phyloP scores from a whole-genome alignment of 2,888 invertebrate species.

The Cosmia pyralina region DNA sequence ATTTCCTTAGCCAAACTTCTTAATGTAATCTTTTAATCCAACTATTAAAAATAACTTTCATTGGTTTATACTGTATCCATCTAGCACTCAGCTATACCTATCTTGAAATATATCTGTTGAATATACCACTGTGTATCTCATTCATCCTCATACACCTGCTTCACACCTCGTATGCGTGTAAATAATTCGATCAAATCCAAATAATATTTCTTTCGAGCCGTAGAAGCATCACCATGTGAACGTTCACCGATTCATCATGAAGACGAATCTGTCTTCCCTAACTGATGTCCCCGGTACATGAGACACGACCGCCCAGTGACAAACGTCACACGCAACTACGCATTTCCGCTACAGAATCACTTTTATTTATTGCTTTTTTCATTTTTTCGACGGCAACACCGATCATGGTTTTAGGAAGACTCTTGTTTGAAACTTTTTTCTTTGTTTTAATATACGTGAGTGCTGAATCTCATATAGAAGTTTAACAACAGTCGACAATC shows the following conservation, averaged over 20 bases:
- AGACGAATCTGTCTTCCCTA: slow-evolving; percentile 61
- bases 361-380: slow-evolving; percentile 77
- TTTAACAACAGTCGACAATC: slow-evolving; percentile 45
- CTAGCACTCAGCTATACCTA: background rate
- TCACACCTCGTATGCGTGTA: slow-evolving; percentile 4
- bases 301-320: slow-evolving; percentile 63
- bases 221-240: slow-evolving; percentile 37
- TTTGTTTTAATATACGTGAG: slow-evolving; percentile 56
- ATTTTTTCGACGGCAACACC: slow-evolving; percentile 68
- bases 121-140: background rate
- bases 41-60: too few species aligned
- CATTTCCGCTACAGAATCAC: slow-evolving; percentile 74
- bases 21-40: too few species aligned
- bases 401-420: slow-evolving; percentile 58
- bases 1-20: background rate
- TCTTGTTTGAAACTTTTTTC: slow-evolving; percentile 47
- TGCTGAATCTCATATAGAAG: slow-evolving; percentile 52
- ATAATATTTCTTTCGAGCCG: slow-evolving; percentile 45
- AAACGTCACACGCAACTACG: slow-evolving; percentile 75
- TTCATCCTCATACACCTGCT: slow-evolving; percentile 17
- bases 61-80: background rate
- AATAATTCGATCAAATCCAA: slow-evolving; percentile 47
- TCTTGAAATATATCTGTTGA: background rate
- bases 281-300: slow-evolving; percentile 48
- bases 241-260: slow-evolving; percentile 56